Conservation (phyloP, 2,113 vertebrate genomes). For the Thunnus thynnus region DNA sequence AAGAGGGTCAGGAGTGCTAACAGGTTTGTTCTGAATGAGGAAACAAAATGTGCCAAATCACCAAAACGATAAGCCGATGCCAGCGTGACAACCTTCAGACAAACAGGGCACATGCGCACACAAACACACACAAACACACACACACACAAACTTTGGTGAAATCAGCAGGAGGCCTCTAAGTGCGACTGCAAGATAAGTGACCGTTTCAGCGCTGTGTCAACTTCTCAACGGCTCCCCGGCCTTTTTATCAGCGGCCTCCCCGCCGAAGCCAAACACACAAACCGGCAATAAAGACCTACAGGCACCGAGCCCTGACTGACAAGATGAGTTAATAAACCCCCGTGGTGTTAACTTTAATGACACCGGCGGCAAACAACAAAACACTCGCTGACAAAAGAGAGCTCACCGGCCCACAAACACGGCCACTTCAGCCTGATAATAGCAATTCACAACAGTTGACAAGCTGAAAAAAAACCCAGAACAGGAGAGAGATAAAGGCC, state of each 20-base stretch:
- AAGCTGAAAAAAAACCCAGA: conserved; percentile 8
- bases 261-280: conserved; percentile 54
- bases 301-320: conserved; percentile 40
- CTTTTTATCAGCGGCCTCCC: conserved; percentile 47
- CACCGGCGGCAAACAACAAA: conserved; percentile 42
- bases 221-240: conserved; percentile 47
- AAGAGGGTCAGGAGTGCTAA: background rate
- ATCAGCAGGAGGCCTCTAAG: conserved; percentile 36
- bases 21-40: conserved; percentile 25
- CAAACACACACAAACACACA: background rate
- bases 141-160: conserved; percentile 21
- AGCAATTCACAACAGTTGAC: conserved; percentile 7
- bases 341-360: conserved; percentile 60
- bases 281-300: conserved; percentile 29
- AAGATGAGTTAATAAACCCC: conserved; percentile 71
- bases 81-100: background rate
- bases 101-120: background rate
- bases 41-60: conserved; percentile 34
- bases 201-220: conserved; percentile 46
- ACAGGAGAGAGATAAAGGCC: conserved; percentile 7
- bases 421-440: conserved; percentile 42
- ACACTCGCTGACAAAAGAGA: conserved; percentile 31
- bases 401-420: conserved; percentile 23
- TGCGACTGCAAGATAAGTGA: conserved; percentile 52
- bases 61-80: conserved; percentile 24